Evolutionary conservation across 2,113 vertebrate genomes (phyloP).

Genomic region (Phyllostomus hastatus): DNA sequence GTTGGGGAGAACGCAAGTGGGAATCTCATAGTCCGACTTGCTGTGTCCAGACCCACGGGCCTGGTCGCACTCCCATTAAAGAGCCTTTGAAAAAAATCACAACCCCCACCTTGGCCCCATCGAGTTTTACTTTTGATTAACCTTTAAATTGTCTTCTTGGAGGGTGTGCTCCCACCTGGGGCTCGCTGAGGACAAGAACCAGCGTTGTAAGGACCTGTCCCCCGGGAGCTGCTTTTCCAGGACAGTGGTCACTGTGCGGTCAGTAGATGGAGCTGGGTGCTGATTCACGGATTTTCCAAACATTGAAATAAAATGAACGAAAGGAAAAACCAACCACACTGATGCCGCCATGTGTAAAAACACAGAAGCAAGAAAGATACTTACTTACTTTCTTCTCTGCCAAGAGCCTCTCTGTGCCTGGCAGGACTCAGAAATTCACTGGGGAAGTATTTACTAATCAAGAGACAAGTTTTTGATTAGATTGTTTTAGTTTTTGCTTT

Average conservation of each 20-base stretch:
- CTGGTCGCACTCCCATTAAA: not conserved
- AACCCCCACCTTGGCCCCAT: rapidly evolving
- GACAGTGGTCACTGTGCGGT: not conserved
- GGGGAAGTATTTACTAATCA: not conserved
- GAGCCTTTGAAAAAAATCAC: not conserved
- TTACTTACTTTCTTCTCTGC: not conserved
- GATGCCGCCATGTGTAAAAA: not conserved
- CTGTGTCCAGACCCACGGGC: rapidly evolving
- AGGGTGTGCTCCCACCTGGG: not conserved
- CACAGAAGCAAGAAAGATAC: not conserved
- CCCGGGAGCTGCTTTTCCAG: not conserved
- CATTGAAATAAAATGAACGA: not conserved
- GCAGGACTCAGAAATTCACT: too few species aligned
- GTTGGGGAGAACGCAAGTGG: not conserved
- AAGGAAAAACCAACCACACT: not conserved
- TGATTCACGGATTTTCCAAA: not conserved
- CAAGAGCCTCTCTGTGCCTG: not conserved
- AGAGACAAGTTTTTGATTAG: not conserved
- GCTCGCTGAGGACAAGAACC: not conserved
- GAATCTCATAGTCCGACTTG: not conserved
- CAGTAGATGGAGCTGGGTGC: not conserved
- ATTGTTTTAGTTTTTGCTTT: not conserved
- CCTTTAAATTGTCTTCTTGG: not conserved
- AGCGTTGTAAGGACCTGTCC: not conserved
- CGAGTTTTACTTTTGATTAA: not conserved